Evolutionary conservation across 2,113 vertebrate genomes (phyloP), one percentile per base, ranked within the genome.

Genomic region (Burhinus bistriatus): DNA sequence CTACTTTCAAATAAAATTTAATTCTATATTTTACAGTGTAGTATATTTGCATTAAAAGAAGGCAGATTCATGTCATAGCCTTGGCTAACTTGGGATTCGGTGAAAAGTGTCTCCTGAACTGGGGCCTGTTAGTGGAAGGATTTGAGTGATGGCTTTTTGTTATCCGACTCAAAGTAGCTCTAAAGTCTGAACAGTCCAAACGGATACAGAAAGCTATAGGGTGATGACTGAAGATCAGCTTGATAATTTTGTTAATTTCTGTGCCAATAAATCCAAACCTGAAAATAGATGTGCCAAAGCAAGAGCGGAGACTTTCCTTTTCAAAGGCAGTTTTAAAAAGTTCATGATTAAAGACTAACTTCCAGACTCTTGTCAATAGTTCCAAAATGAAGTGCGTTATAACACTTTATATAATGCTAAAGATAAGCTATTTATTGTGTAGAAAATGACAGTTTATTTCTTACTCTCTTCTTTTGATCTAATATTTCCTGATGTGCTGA

Each of bases 401-500:
- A 95, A 89, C 87, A 69, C 47, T 89, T 96, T 95, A 79, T 75
- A 30, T 95, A 91, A 95, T 69, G 70, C 81, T 96, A 92, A 83
- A 94, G 86, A 84, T 82, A 95, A 97, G 84, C 87, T 96, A 70
- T 97, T 91, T 91, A 80, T 89, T 95, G 91, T 93, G 87, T 58
- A 66, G 89, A 62, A 93, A 85, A 84, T 91, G 83, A 89, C 94
- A 79, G 70, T 94, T 92, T 89, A 59, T 89, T 96, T 90, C 91
- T 69, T 87, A 55, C 18, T 82, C 29, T 79, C 25, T 82, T 82
- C 89, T 91, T 97, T 94, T 94, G 93, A 94, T 95, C 90, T 90
- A 71, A 32, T 75, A 9, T 55, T 89, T 92, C 34, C 44, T 82
- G 86, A 44, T 0, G 0, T 52, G 52, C 64, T 77, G 64, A 73